These are phyloP conservation scores for Macquaria australasica DNA, from an alignment of 2,113 vertebrate genomes.

Conservation along the genomic window DNA sequence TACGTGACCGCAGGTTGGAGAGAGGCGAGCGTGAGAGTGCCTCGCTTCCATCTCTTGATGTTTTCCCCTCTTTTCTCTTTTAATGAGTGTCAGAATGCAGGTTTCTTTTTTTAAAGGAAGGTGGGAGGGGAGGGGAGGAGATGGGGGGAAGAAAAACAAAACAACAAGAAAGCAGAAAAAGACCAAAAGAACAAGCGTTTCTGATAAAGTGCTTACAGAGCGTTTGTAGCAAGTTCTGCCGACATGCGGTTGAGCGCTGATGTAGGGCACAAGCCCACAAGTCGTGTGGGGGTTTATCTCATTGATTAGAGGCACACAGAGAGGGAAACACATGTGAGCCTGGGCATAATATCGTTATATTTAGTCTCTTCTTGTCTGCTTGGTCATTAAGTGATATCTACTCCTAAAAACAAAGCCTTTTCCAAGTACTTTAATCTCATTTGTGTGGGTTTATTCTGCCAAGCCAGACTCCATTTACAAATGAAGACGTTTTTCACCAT, in stretches of 20 bases:
- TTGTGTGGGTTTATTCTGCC: background rate
- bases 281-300: constrained; percentile 51
- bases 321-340: constrained; percentile 34
- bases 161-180: constrained; percentile 86
- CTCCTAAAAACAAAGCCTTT: background rate
- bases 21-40: constrained; percentile 74
- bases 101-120: constrained; percentile 66
- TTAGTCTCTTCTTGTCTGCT: background rate
- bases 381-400: background rate
- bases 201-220: constrained; percentile 87
- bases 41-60: constrained; percentile 80
- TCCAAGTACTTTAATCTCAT: background rate
- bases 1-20: constrained; percentile 85
- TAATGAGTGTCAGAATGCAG: constrained; percentile 87
- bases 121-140: background rate
- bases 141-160: constrained; percentile 78
- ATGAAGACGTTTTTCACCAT: background rate
- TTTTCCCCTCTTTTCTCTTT: constrained; percentile 82
- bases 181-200: constrained; percentile 84
- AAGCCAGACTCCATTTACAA: background rate
- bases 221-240: constrained; percentile 82
- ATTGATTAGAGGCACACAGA: constrained; percentile 66
- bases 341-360: background rate
- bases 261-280: constrained; percentile 76
- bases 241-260: constrained; percentile 72